phyloP scores from a whole-genome alignment of 2,113 vertebrate species.

The Cephalopholis sonnerati region DNA sequence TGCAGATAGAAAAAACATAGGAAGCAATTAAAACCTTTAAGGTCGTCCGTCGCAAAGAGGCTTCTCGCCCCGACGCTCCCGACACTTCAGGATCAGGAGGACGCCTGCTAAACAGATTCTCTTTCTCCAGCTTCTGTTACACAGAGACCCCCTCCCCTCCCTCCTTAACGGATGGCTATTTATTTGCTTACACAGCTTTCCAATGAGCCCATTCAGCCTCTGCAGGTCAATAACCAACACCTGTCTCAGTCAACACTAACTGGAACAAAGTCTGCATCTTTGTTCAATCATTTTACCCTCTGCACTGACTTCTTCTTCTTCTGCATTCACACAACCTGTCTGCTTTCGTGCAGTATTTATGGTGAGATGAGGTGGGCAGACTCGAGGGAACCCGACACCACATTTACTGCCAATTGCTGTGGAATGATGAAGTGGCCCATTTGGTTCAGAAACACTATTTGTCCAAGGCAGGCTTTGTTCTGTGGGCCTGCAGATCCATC shows the following conservation, averaged over 20 bases:
- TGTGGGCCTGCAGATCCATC: constrained; percentile 60
- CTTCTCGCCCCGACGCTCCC: constrained; percentile 49
- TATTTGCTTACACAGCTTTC: constrained; percentile 89
- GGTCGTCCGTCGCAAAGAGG: constrained; percentile 75
- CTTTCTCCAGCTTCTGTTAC: constrained; percentile 76
- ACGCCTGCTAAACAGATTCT: constrained; percentile 90
- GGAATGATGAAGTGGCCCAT: constrained; percentile 80
- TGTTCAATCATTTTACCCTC: constrained; percentile 16
- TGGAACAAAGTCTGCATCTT: constrained; percentile 80
- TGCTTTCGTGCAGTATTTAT: constrained; percentile 76
- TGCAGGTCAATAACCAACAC: constrained; percentile 85
- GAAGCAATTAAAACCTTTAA: constrained; percentile 86
- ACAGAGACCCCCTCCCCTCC: constrained; percentile 4
- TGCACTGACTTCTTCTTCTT: neutral
- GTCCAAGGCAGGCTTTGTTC: constrained; percentile 62
- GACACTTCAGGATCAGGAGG: constrained; percentile 70
- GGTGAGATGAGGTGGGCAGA: constrained; percentile 69
- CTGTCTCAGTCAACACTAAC: constrained; percentile 84
- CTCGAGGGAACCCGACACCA: constrained; percentile 79
- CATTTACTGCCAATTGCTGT: constrained; percentile 81
- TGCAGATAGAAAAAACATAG: constrained; percentile 89
- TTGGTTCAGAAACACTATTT: constrained; percentile 73
- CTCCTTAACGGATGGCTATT: constrained; percentile 84
- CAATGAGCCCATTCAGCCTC: constrained; percentile 73
- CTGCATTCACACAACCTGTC: constrained; percentile 53